Conservation (phyloP, 2,888 invertebrate species). For the Hofmannophila pseudospretella region DNA sequence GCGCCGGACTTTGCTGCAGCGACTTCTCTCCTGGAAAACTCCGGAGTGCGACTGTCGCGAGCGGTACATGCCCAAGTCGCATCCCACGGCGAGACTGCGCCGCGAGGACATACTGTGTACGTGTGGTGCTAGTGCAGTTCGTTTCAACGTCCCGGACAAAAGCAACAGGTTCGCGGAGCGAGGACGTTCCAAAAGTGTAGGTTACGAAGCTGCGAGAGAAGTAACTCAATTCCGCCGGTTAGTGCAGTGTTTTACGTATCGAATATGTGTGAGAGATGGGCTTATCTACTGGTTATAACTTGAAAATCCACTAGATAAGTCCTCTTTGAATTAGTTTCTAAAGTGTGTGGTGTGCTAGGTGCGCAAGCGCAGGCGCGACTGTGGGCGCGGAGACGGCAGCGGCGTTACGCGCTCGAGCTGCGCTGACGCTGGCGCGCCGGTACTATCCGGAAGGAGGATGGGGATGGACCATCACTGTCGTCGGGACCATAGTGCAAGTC, state of each 20-base stretch:
- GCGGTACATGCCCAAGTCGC: conserved; percentile 35
- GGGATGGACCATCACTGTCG: conserved; percentile 89
- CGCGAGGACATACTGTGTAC: conserved; percentile 60
- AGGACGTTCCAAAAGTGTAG: conserved; percentile 73
- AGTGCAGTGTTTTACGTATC: conserved; percentile 35
- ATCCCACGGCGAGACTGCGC: conserved; percentile 32
- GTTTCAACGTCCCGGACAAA: conserved; percentile 36
- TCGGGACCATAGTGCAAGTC: conserved; percentile 84
- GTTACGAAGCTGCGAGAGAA: conserved; percentile 67
- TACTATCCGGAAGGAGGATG: conserved; percentile 93
- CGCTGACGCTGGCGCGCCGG: conserved; percentile 82
- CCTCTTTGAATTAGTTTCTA: conserved; percentile 20
- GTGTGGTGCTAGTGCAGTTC: conserved; percentile 52
- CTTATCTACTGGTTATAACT: conserved; percentile 20
- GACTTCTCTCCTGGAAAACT: conserved; percentile 63
- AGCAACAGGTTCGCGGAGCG: conserved; percentile 51
- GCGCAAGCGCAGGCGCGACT: conserved; percentile 71
- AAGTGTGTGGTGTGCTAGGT: conserved; percentile 56
- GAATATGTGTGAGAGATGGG: conserved; percentile 7
- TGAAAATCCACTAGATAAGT: conserved; percentile 16
- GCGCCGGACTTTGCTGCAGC: conserved; percentile 55
- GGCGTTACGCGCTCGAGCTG: conserved; percentile 78
- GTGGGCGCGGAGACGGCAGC: conserved; percentile 66
- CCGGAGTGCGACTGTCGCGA: conserved; percentile 59
- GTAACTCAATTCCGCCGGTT: conserved; percentile 72